Conservation (phyloP, 1,140 invertebrate genomes). For the Macrobrachium rosenbergii region DNA sequence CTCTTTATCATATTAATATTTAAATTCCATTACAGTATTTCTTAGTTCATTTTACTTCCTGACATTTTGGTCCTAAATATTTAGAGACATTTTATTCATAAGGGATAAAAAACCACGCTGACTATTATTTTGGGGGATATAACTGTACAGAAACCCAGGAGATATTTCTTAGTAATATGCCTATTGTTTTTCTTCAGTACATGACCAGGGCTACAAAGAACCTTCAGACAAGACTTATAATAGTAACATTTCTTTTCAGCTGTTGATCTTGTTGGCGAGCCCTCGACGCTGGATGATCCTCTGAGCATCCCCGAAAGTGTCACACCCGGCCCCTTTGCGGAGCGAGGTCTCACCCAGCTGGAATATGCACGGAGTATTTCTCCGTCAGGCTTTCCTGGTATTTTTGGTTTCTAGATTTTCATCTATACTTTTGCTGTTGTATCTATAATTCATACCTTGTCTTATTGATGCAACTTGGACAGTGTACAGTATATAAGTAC, state of each 20-base stretch:
- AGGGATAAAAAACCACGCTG: too few relatives aligned
- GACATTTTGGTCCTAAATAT: too few relatives aligned
- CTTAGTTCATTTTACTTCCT: too few relatives aligned
- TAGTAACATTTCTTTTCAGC: conserved; percentile 31
- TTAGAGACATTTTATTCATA: too few relatives aligned
- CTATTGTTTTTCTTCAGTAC: too few relatives aligned
- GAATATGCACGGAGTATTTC: conserved; percentile 44
- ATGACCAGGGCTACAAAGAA: too few relatives aligned
- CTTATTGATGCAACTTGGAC: neutral
- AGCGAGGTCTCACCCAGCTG: conserved; percentile 31
- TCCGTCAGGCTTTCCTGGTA: conserved; percentile 18
- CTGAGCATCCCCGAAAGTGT: conserved; percentile 47
- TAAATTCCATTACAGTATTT: too few relatives aligned
- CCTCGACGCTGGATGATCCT: conserved; percentile 37
- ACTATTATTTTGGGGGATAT: too few relatives aligned
- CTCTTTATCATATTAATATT: too few relatives aligned
- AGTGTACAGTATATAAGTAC: neutral
- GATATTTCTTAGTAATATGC: too few relatives aligned
- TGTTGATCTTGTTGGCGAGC: conserved; percentile 43
- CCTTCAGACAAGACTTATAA: too few relatives aligned
- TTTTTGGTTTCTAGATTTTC: neutral
- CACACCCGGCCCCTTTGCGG: conserved; percentile 22
- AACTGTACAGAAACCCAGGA: too few relatives aligned
- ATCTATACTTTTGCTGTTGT: neutral
- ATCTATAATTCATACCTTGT: neutral